These are phyloP conservation scores for Urosaurus nigricauda DNA, from an alignment of 2,797 vertebrate species.

Conservation along the genomic window DNA sequence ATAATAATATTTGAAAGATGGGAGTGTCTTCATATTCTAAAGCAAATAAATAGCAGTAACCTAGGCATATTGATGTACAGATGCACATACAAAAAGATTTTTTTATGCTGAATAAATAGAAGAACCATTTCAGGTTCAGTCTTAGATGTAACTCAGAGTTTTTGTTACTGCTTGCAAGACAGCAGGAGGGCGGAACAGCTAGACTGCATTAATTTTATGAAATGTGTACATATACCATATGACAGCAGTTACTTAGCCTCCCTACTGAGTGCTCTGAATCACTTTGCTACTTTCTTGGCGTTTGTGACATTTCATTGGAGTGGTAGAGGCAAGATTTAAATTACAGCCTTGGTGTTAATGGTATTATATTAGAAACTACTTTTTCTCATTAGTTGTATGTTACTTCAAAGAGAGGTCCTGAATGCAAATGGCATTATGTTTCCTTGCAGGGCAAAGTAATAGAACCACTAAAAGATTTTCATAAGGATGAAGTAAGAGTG, in stretches of 20 bases:
- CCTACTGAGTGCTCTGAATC: constrained; percentile 1
- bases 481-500: constrained; percentile 97
- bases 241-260: constrained; percentile 11
- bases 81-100: background rate
- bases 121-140: background rate
- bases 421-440: constrained; percentile 21
- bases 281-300: constrained; percentile 18
- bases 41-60: background rate
- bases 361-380: background rate
- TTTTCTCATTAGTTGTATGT: constrained; percentile 12
- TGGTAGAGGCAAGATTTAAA: background rate
- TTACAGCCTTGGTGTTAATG: background rate
- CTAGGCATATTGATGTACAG: background rate
- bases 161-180: background rate
- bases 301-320: background rate
- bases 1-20: background rate
- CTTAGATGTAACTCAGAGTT: background rate
- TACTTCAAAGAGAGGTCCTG: background rate
- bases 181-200: background rate
- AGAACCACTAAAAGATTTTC: constrained; percentile 98
- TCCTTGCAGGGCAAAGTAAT: constrained; percentile 94
- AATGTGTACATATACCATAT: background rate
- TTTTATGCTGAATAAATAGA: constrained; percentile 3
- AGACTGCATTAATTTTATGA: constrained; percentile 4
- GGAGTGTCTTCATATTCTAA: background rate